A percentile compares a stretch with the other conserved stretches of the same genome.
phyloP scores from a whole-genome alignment of 2,797 vertebrate species.

The Galago senegalensis region DNA sequence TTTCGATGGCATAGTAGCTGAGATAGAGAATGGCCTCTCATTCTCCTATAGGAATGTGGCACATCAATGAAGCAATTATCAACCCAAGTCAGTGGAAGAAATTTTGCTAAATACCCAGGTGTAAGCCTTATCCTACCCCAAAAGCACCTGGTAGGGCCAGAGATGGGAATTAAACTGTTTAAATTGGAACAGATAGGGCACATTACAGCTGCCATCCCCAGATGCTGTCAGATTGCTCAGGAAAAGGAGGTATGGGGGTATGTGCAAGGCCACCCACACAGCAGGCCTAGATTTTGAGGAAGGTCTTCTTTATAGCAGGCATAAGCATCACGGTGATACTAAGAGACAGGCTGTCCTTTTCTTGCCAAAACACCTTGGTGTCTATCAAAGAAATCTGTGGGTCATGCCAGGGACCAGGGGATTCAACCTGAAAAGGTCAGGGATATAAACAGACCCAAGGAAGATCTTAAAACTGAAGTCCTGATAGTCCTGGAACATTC shows the following conservation, averaged over 20 bases:
- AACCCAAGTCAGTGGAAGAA: constrained; percentile 18
- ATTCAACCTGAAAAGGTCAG: not conserved
- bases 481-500: not conserved
- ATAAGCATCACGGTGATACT: not conserved
- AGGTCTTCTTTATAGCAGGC: not conserved
- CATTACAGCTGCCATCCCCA: not conserved
- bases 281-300: too few relatives aligned
- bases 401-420: not conserved
- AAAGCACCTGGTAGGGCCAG: not conserved
- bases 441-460: not conserved
- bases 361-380: not conserved
- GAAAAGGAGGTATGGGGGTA: not conserved
- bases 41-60: not conserved
- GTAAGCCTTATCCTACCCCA: not conserved
- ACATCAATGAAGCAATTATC: constrained; percentile 18
- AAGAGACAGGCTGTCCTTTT: not conserved
- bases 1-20: not conserved
- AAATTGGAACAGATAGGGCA: not conserved
- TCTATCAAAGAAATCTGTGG: not conserved
- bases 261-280: not conserved
- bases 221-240: not conserved
- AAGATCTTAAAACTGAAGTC: not conserved
- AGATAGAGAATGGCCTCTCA: constrained; percentile 1
- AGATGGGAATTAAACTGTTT: not conserved
- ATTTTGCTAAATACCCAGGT: not conserved